Base-by-base conservation (phyloP, 2,888 invertebrate genomes). In the Oligia strigilis region DNA sequence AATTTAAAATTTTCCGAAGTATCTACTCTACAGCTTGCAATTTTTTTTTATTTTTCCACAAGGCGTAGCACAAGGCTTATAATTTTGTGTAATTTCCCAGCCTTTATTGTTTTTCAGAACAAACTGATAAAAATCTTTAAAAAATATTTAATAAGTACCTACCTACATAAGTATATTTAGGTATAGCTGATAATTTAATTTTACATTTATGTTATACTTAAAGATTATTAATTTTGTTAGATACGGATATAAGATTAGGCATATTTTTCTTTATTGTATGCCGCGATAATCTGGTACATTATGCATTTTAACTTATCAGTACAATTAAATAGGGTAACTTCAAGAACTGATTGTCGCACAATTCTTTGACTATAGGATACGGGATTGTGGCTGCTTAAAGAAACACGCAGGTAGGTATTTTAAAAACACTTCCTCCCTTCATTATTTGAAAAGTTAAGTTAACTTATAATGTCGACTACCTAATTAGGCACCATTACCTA, bases 141-240 rank as follows among this genome's bases (percentile, higher is more conserved):
- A 58, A 75, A 75, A 76, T 40, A 69, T 5, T 43, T 67, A 17
- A 79, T 40, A 40, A 8, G 19, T 49, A n/a, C n/a, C n/a, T 49
- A n/a, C n/a, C n/a, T 46, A 46, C 43, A 2, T 78, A 78, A 55
- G 23, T 69, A 66, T 55, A 75, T 76, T 71, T 29, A 80, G 64
- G 69, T 78, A 60, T 77, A 71, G 58, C 78, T 78, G 85, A 89
- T 89, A 88, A 84, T n/a, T 80, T 77, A 82, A 79, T 85, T 86
- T 83, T 81, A 87, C 83, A 86, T 86, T 81, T 75, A 83, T 79
- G 76, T 64, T 80, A 78, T 77, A 67, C 77, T 77, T 69, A 78
- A 60, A 80, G 83, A 88, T 88, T 72, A 83, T 74, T 78, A 84
- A 82, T 84, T 82, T 83, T 80, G 78, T 83, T 70, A 40, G 84